Evolutionary conservation across 2,113 vertebrate species (phyloP).

Genomic region (Ceyx melanurus): DNA sequence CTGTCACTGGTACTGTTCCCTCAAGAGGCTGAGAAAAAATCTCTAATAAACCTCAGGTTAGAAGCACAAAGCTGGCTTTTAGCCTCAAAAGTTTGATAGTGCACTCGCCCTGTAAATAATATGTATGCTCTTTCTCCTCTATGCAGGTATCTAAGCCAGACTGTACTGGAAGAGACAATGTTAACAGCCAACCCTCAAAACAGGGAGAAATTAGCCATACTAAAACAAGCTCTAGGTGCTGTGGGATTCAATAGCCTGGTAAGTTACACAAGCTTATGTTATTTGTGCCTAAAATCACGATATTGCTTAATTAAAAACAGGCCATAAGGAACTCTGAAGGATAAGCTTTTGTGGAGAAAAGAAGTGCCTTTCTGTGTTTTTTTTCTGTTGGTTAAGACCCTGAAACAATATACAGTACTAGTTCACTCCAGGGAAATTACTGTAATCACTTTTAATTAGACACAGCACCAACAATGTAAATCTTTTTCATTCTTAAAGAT

Average conservation of each 20-base stretch:
- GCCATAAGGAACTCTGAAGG: neutral
- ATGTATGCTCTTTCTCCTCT: neutral
- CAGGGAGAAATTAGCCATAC: constrained; percentile 78
- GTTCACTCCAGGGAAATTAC: constrained; percentile 14
- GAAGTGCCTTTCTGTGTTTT: neutral
- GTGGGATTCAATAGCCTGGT: constrained; percentile 89
- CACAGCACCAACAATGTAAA: neutral
- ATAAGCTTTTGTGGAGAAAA: neutral
- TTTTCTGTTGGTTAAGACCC: neutral
- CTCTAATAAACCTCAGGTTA: neutral
- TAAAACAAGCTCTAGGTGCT: constrained; percentile 86
- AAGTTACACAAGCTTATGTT: constrained; percentile 38
- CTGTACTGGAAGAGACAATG: constrained; percentile 61
- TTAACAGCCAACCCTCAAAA: constrained; percentile 76
- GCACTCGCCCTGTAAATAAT: neutral
- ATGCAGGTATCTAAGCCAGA: constrained; percentile 82
- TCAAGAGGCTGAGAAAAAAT: neutral
- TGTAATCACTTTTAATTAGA: constrained; percentile 47
- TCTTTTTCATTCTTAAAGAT: constrained; percentile 23
- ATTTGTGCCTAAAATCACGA: neutral
- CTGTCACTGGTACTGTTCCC: neutral
- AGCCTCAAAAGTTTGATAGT: neutral
- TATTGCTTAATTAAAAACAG: neutral
- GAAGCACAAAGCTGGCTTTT: neutral
- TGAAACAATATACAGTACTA: constrained; percentile 1